Conservation (phyloP, 2,797 vertebrate species). For the Lepilemur septentrionalis region DNA sequence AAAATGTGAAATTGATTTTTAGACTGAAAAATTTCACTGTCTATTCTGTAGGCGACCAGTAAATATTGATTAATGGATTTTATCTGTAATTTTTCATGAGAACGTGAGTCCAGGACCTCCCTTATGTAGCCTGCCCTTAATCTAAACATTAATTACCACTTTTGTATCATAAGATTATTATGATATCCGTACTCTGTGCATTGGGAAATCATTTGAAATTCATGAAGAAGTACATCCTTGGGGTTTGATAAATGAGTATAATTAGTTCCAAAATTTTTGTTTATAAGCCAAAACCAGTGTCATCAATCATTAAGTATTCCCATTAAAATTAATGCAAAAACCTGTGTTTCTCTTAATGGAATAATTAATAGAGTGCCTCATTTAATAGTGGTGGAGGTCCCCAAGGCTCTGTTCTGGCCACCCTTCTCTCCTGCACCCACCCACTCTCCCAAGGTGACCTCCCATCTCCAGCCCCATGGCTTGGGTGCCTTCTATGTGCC, state of each 20-base stretch:
- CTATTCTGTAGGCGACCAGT: background rate
- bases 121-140: background rate
- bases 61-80: constrained; percentile 20
- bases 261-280: constrained; percentile 56
- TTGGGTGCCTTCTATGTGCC: background rate
- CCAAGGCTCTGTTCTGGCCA: background rate
- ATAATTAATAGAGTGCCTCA: background rate
- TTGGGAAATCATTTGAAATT: constrained; percentile 49
- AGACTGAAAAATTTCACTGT: background rate
- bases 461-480: background rate
- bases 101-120: background rate
- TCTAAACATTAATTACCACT: constrained; percentile 32
- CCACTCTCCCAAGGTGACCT: background rate
- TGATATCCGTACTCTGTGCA: background rate
- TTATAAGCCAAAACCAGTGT: constrained; percentile 36
- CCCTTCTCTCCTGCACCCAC: background rate
- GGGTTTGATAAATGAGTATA: constrained; percentile 67
- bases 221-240: background rate
- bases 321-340: constrained; percentile 55
- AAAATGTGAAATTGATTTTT: constrained; percentile 39
- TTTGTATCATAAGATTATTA: background rate
- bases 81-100: background rate
- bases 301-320: constrained; percentile 60
- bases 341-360: constrained; percentile 34
- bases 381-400: background rate